phyloP scores from a whole-genome alignment of 1,140 invertebrate genomes.

The Sarcophaga peregrina region DNA sequence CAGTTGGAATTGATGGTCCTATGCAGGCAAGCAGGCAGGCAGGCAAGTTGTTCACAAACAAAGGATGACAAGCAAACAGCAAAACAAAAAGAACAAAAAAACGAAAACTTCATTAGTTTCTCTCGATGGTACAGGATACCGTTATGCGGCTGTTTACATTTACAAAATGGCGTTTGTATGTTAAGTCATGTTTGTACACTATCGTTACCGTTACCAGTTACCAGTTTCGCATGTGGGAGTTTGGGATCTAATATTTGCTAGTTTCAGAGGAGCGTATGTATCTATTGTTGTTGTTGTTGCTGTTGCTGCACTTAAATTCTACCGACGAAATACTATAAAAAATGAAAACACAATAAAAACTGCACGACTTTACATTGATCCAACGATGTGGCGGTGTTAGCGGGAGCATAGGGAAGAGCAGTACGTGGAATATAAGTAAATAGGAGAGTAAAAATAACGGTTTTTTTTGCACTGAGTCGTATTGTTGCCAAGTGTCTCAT shows the following conservation, averaged over 20 bases:
- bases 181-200: neutral
- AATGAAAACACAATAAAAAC: neutral
- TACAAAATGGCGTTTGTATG: slow-evolving; percentile 21
- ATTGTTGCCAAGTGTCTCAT: slow-evolving; percentile 24
- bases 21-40: neutral
- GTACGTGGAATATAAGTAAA: too few relatives aligned
- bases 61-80: neutral
- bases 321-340: neutral
- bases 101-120: neutral
- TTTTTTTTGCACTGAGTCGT: slow-evolving; percentile 6
- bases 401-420: too few relatives aligned
- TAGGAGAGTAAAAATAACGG: neutral
- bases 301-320: neutral
- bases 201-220: too few relatives aligned
- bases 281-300: neutral
- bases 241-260: neutral
- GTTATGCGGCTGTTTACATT: slow-evolving; percentile 31
- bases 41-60: slow-evolving; percentile 11
- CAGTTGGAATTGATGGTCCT: slow-evolving; percentile 62
- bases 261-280: neutral
- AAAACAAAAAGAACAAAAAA: neutral
- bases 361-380: neutral
- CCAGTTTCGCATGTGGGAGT: slow-evolving; percentile 15
- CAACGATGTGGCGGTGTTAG: too few relatives aligned
- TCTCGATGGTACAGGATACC: neutral